These are phyloP conservation scores for Tetragnatha montana DNA, from an alignment of 2,888 invertebrate genomes.

Conservation along the genomic window DNA sequence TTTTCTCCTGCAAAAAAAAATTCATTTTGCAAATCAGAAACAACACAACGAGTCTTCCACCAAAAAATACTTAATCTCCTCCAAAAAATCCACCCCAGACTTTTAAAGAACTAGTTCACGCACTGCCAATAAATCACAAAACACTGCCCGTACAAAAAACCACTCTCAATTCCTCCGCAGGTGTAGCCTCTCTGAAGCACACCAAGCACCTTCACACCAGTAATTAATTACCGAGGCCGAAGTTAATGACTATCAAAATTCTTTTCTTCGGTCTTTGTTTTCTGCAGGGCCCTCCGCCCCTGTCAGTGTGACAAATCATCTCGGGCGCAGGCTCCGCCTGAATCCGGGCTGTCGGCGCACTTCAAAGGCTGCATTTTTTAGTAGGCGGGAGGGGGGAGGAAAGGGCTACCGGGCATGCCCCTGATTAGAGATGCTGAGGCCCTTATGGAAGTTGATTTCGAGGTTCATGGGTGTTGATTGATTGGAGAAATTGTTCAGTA, in stretches of 20 bases:
- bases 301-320: conserved; percentile 67
- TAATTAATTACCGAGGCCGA: not conserved
- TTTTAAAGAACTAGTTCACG: no score
- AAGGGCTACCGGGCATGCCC: conserved; percentile 55
- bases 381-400: conserved; percentile 33
- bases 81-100: no score
- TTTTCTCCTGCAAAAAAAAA: no score
- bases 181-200: not conserved
- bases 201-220: not conserved
- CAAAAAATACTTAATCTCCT: no score
- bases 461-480: not conserved
- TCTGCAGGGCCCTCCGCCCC: conserved; percentile 41
- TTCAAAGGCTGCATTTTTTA: conserved; percentile 60
- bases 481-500: not conserved
- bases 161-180: not conserved
- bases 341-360: conserved; percentile 56
- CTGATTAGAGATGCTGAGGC: conserved; percentile 47
- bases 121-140: no score
- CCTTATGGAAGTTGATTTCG: not conserved
- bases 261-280: not conserved
- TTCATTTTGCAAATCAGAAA: no score
- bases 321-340: conserved; percentile 44
- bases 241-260: not conserved
- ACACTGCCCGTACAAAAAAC: not conserved
- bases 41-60: no score